Evolutionary conservation across 2,888 invertebrate genomes (phyloP).

Genomic region (Drosophila subquinaria): DNA sequence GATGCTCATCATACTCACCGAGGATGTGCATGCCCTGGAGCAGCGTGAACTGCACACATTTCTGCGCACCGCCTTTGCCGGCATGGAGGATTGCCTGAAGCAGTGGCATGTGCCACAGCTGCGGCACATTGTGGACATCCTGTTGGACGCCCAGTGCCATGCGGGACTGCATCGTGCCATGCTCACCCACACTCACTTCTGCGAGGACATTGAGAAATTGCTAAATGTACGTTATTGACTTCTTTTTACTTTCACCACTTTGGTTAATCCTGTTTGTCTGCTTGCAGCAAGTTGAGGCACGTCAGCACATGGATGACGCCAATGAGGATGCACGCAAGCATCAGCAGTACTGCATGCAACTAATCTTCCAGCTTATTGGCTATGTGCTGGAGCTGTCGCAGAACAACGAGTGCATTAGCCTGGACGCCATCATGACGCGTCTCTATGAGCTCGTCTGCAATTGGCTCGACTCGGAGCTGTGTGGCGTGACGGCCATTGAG

Average conservation of each 20-base stretch:
- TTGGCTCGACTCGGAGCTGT: conserved; percentile 80
- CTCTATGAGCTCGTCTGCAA: conserved; percentile 79
- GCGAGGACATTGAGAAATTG: conserved; percentile 80
- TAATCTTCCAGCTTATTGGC: conserved; percentile 77
- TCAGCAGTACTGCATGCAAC: conserved; percentile 78
- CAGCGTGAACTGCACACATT: conserved; percentile 81
- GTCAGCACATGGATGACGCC: conserved; percentile 73
- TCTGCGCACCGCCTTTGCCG: conserved; percentile 81
- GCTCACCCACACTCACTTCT: conserved; percentile 76
- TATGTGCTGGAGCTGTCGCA: conserved; percentile 76
- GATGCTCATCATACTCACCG: conserved; percentile 84
- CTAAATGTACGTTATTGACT: conserved; percentile 74
- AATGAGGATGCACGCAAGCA: conserved; percentile 81
- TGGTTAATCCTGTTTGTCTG: not conserved
- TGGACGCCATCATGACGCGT: conserved; percentile 80
- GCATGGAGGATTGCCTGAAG: conserved; percentile 80
- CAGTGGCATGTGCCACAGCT: conserved; percentile 83
- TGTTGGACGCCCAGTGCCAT: conserved; percentile 79
- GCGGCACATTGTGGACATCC: conserved; percentile 83
- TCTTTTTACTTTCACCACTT: no score
- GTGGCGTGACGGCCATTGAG: conserved; percentile 80
- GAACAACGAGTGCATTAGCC: conserved; percentile 73
- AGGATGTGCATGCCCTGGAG: conserved; percentile 81
- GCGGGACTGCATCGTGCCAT: conserved; percentile 81
- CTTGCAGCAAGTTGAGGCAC: conserved; percentile 71